Conservation (phyloP, 2,888 invertebrate genomes). For the Lasioglossum pauxillum region DNA sequence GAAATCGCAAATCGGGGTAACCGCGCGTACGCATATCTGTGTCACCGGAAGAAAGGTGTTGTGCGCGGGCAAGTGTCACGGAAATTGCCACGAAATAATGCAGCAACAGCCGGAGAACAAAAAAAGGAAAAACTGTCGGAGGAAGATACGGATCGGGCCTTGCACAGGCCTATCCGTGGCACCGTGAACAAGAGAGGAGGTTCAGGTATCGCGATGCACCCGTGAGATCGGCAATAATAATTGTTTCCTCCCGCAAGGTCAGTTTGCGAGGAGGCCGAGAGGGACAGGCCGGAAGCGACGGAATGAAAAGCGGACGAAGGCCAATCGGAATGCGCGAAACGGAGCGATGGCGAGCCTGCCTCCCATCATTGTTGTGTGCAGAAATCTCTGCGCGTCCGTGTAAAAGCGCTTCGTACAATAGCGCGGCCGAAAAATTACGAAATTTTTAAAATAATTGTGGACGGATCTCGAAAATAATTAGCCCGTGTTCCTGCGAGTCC, state of each 20-base stretch:
- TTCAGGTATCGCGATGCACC: constrained; percentile 51
- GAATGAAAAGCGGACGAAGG: constrained; percentile 62
- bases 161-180: constrained; percentile 19
- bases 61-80: constrained; percentile 16
- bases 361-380: constrained; percentile 8
- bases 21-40: not conserved
- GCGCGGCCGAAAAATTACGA: too few species aligned
- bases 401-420: too few species aligned
- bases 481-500: not conserved
- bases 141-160: constrained; percentile 32
- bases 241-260: constrained; percentile 66
- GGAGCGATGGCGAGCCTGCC: constrained; percentile 52
- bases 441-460: too few species aligned
- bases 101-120: not conserved
- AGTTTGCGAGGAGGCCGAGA: constrained; percentile 54
- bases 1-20: not conserved
- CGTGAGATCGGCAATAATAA: constrained; percentile 68
- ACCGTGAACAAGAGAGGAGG: constrained; percentile 29
- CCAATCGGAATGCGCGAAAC: constrained; percentile 62
- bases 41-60: constrained; percentile 47
- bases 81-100: constrained; percentile 48
- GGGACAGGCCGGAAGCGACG: constrained; percentile 66
- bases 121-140: constrained; percentile 9
- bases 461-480: not conserved
- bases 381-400: constrained; percentile 3